Evolutionary conservation across 2,113 vertebrate genomes (phyloP).

Genomic region (Phainopepla nitens): DNA sequence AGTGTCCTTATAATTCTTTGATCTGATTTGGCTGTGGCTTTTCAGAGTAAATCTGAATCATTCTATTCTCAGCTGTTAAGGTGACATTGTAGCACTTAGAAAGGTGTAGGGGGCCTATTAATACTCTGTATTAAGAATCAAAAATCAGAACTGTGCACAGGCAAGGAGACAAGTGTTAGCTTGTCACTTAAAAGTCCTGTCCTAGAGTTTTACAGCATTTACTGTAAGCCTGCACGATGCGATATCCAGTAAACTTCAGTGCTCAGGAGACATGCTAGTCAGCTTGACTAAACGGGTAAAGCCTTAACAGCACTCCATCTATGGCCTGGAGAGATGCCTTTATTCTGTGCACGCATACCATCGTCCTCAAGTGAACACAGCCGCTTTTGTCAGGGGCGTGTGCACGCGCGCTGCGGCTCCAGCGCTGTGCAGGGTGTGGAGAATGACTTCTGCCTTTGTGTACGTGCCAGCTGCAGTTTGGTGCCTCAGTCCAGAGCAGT

Average conservation of each 20-base stretch:
- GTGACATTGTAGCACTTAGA: slow-evolving; percentile 35
- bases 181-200: background rate
- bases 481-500: background rate
- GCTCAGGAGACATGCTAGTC: background rate
- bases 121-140: background rate
- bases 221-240: background rate
- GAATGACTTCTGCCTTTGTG: slow-evolving; percentile 44
- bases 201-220: background rate
- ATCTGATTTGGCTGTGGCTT: slow-evolving; percentile 68
- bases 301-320: slow-evolving; percentile 52
- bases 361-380: slow-evolving; percentile 28
- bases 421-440: background rate
- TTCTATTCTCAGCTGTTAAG: slow-evolving; percentile 58
- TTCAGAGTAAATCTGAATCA: slow-evolving; percentile 56
- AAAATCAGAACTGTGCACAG: background rate
- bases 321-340: slow-evolving; percentile 52
- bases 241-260: background rate
- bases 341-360: slow-evolving; percentile 45
- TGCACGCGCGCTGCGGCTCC: background rate
- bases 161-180: background rate
- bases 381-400: background rate
- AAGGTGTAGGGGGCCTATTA: background rate
- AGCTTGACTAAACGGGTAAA: slow-evolving; percentile 44
- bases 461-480: background rate
- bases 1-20: slow-evolving; percentile 63